phyloP scores from a whole-genome alignment of 53 echinoderm and acorn worm genomes.

The Henricia sp. region DNA sequence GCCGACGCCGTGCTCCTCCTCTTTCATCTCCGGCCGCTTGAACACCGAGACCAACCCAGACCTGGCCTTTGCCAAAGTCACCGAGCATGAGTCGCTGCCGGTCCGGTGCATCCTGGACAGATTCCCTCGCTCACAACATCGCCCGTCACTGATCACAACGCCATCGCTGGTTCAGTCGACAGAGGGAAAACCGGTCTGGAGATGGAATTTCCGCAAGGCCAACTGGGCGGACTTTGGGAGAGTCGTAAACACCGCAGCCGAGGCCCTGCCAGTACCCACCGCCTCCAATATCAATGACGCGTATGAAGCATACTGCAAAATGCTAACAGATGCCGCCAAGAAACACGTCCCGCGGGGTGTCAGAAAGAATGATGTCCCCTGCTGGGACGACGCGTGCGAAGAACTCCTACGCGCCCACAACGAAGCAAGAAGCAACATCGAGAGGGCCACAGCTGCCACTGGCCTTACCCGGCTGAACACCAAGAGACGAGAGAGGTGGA shows the following conservation, averaged over 20 bases:
- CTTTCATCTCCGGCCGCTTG: not conserved
- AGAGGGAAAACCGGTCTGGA: too few relatives aligned
- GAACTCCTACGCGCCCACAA: not conserved
- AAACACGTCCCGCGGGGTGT: not conserved
- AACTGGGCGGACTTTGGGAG: not conserved
- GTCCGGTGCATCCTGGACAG: constrained; percentile 3
- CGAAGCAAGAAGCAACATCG: not conserved
- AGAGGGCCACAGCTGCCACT: not conserved
- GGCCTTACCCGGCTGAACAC: too few relatives aligned
- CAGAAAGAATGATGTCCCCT: not conserved
- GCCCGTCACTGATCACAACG: not conserved
- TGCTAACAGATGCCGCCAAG: constrained; percentile 4
- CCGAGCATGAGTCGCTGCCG: not conserved
- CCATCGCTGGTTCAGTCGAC: not conserved
- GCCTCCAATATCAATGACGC: not conserved
- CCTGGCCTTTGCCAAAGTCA: constrained; percentile 3
- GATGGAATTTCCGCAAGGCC: constrained; percentile 15
- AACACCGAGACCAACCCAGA: not conserved
- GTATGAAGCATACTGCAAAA: not conserved
- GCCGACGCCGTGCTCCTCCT: not conserved
- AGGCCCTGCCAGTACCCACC: not conserved
- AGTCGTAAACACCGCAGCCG: not conserved
- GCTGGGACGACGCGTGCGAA: not conserved
- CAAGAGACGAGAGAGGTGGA: too few relatives aligned
- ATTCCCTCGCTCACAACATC: too few relatives aligned